These are phyloP conservation scores for Toxotes jaculatrix DNA, from an alignment of 2,113 vertebrate species.

Conservation along the genomic window DNA sequence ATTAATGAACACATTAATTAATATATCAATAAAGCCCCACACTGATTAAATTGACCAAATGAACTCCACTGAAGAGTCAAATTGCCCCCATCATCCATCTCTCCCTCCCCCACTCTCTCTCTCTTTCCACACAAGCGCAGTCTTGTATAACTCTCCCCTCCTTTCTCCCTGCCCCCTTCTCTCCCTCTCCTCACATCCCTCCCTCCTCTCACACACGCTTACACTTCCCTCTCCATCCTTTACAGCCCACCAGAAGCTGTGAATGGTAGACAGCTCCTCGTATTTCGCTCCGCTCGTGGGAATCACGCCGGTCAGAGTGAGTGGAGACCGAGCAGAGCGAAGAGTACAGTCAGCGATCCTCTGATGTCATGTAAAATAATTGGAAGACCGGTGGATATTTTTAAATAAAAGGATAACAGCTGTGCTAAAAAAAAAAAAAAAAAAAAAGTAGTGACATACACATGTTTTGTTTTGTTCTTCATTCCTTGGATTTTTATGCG, in stretches of 20 bases:
- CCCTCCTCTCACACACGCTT: constrained; percentile 23
- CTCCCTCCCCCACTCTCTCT: neutral
- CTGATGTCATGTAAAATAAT: constrained; percentile 8
- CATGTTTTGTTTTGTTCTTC: neutral
- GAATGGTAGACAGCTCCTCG: constrained; percentile 54
- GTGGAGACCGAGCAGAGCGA: constrained; percentile 62
- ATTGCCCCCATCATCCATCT: constrained; percentile 5
- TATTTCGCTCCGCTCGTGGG: constrained; percentile 41
- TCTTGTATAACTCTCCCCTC: constrained; percentile 66
- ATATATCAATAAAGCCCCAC: neutral
- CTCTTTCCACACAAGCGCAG: constrained; percentile 28
- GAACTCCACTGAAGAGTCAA: neutral
- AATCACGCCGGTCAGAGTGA: constrained; percentile 32
- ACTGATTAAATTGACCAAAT: constrained; percentile 7
- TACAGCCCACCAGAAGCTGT: constrained; percentile 61
- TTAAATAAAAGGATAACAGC: neutral
- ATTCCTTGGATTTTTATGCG: constrained; percentile 42
- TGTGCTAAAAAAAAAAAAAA: constrained; percentile 2
- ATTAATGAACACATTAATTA: neutral
- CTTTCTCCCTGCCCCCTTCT: constrained; percentile 40
- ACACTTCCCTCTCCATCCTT: constrained; percentile 24
- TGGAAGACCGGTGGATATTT: neutral
- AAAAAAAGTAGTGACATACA: neutral
- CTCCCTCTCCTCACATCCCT: constrained; percentile 26
- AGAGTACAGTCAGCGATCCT: constrained; percentile 3